Evolutionary conservation across 2,797 vertebrate species (phyloP).

Genomic region (Chelon labrosus): DNA sequence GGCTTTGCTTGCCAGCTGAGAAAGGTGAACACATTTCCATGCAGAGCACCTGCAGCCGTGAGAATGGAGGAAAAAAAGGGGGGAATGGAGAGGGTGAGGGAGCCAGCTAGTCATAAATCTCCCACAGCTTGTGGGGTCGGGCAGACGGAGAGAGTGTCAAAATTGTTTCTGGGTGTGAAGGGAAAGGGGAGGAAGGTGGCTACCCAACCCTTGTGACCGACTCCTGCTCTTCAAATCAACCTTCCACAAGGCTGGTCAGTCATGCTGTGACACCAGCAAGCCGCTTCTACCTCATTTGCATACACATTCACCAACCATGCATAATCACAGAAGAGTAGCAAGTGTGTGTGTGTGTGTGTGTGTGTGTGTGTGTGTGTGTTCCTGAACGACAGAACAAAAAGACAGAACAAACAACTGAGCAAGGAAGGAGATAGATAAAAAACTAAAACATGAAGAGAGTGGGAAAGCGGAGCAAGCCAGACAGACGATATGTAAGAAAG

Average conservation of each 20-base stretch:
- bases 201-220: slow-evolving; percentile 63
- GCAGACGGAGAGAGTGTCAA: slow-evolving; percentile 68
- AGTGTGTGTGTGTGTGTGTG: not conserved
- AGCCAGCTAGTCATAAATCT: slow-evolving; percentile 77
- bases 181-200: slow-evolving; percentile 55
- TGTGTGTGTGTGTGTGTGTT: slow-evolving; percentile 3
- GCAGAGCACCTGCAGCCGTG: slow-evolving; percentile 69
- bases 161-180: slow-evolving; percentile 74
- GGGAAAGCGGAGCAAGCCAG: slow-evolving; percentile 31
- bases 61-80: slow-evolving; percentile 50
- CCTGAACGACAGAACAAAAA: slow-evolving; percentile 4
- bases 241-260: slow-evolving; percentile 53
- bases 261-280: slow-evolving; percentile 54
- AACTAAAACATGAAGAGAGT: slow-evolving; percentile 5
- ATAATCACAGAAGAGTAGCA: slow-evolving; percentile 36
- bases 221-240: slow-evolving; percentile 63
- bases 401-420: slow-evolving; percentile 17
- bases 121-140: slow-evolving; percentile 73
- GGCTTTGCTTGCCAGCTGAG: slow-evolving; percentile 53
- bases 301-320: slow-evolving; percentile 44
- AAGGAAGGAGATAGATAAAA: slow-evolving; percentile 9
- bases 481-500: slow-evolving; percentile 36
- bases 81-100: slow-evolving; percentile 26
- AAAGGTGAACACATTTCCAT: slow-evolving; percentile 74
- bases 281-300: slow-evolving; percentile 60